A percentile compares a stretch with the other conserved stretches of the same genome.
Evolutionary conservation across 2,888 invertebrate genomes (phyloP).

Genomic region (Tetramorium bicarinatum): DNA sequence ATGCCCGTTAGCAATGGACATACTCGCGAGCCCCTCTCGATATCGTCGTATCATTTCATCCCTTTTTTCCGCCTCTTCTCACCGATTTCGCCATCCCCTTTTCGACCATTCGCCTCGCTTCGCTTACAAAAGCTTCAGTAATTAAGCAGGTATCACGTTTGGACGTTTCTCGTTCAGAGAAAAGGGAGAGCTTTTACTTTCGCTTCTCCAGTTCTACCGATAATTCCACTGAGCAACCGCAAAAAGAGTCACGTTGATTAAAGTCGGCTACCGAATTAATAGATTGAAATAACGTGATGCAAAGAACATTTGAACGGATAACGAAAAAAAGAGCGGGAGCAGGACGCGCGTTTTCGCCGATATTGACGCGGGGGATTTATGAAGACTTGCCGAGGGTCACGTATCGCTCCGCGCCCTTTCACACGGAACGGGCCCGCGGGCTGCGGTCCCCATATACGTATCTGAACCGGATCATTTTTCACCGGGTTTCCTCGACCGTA

Average conservation of each 20-base stretch:
- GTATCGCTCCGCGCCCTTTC: constrained; percentile 71
- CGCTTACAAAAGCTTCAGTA: constrained; percentile 76
- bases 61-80: constrained; percentile 35
- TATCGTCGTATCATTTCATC: constrained; percentile 65
- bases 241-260: constrained; percentile 68
- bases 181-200: constrained; percentile 59
- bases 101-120: constrained; percentile 58
- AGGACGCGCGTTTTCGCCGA: constrained; percentile 72
- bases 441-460: constrained; percentile 35
- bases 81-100: constrained; percentile 33
- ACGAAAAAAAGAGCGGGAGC: constrained; percentile 60
- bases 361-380: constrained; percentile 81
- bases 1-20: constrained; percentile 76
- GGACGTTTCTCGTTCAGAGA: constrained; percentile 52
- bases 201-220: constrained; percentile 24
- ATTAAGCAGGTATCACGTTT: constrained; percentile 75
- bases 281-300: constrained; percentile 17
- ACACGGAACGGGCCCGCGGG: constrained; percentile 43
- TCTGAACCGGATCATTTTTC: constrained; percentile 71
- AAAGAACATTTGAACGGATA: neutral
- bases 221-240: constrained; percentile 24
- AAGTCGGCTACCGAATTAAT: constrained; percentile 17
- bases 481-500: constrained; percentile 55
- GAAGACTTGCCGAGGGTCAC: constrained; percentile 77
- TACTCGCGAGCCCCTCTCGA: constrained; percentile 71